Base-by-base conservation (phyloP, 1,140 invertebrate genomes). In the Aplysia californica region DNA sequence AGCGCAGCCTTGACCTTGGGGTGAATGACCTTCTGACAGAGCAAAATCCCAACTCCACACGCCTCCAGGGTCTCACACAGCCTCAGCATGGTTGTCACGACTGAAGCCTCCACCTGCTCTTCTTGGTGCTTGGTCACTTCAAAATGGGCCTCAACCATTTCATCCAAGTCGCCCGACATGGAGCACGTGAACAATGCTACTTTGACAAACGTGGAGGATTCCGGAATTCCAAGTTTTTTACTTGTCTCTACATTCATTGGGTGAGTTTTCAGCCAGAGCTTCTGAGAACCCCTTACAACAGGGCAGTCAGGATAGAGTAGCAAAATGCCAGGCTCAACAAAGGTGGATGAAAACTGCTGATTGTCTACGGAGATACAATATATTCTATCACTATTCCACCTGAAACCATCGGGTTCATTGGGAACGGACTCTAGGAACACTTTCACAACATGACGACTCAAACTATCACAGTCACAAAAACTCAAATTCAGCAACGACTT, bases 11-110 rank as follows among this genome's bases (percentile, higher is more conserved):
- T 83, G n/a, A 85, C 26, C 23, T 76, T 58, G 41, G 83, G 83
- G 58, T 85, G 83, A 36, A 85, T 76, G 4, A 85, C 83, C 67
- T 82, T 82, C 76, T 85, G 83, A 76, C 83, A 85, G 29, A 85
- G 67, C 15, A 85, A 58, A 33, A 83, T 23, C 21, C 78, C 80
- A 64, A 82, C 80, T 33, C 74, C 38, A 18, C 35, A n/a, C 26
- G 67, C 66, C n/a, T 76, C 66, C 15, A 82, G 64, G 15, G 39
- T 35, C 21, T 80, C 74, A 72, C 65, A 78, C 65, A 84, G 70
- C 20, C 55, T 10, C 2, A 75, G 23, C 38, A 79, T 72, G 55
- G 69, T 78, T 10, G 72, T 68, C 1, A 81, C 2, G 23, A 80
- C 35, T 15, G 56, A 65, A 18, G 74, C 35, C 31, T 75, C 78